A percentile compares a stretch with the other conserved stretches of the same genome.
These are phyloP conservation scores for Ecliptopera silaceata DNA, from an alignment of 2,888 invertebrate species.

Conservation along the genomic window DNA sequence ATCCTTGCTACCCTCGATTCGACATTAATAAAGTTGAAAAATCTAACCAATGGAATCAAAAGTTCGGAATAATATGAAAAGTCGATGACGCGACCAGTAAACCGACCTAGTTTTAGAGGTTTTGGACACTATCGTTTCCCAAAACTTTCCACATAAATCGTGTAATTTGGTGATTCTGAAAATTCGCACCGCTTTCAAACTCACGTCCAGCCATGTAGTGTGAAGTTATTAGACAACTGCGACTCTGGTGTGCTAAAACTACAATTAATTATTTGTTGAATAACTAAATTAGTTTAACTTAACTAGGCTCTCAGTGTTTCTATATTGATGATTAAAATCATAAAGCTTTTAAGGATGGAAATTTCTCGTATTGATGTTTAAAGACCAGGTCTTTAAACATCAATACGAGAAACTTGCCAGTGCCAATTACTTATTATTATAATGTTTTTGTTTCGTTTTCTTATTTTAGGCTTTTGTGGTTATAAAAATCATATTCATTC, in stretches of 20 bases:
- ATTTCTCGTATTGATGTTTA: no score
- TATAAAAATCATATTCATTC: no score
- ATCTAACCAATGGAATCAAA: conserved; percentile 29
- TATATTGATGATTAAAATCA: no score
- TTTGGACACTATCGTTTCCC: conserved; percentile 53
- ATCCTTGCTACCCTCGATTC: conserved; percentile 21
- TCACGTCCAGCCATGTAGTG: conserved; percentile 19
- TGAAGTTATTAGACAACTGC: conserved; percentile 16
- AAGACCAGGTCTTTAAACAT: no score
- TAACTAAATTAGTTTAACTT: not conserved
- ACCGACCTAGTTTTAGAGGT: conserved; percentile 38
- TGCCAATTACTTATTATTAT: no score
- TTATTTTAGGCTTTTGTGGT: no score
- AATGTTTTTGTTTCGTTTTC: no score
- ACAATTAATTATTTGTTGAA: conserved; percentile 9
- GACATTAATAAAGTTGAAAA: conserved; percentile 36
- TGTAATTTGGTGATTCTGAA: conserved; percentile 61
- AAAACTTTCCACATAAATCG: conserved; percentile 70
- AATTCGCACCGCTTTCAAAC: conserved; percentile 37
- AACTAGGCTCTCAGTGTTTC: no score
- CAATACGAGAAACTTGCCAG: no score
- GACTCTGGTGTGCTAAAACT: conserved; percentile 12
- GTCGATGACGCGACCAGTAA: conserved; percentile 35
- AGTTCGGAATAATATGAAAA: conserved; percentile 35
- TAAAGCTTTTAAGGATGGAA: no score